Percentiles rank a stretch among this genome's conserved stretches.
phyloP scores from a whole-genome alignment of 1,140 invertebrate genomes.

The Laupala kohalensis region DNA sequence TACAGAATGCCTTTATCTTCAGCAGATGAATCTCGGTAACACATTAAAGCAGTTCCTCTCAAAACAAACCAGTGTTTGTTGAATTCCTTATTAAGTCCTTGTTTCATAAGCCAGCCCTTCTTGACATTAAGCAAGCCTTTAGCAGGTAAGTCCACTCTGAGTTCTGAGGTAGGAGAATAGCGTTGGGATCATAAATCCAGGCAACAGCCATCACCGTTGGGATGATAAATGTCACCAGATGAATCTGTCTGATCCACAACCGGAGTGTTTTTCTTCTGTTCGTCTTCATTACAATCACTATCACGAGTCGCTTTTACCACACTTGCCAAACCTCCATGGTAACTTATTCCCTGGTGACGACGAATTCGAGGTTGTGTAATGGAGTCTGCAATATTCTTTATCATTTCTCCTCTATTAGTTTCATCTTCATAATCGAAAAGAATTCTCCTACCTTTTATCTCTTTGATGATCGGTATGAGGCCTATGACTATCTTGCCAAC shows the following conservation, averaged over 20 bases:
- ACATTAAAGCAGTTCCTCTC: conserved; percentile 70
- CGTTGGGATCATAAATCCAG: conserved; percentile 44
- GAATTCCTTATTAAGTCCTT: conserved; percentile 65
- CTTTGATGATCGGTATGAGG: neutral
- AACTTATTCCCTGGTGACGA: neutral
- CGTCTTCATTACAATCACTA: conserved; percentile 10
- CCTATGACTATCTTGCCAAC: conserved; percentile 15
- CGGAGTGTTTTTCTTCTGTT: conserved; percentile 6
- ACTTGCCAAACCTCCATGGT: neutral
- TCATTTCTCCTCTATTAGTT: conserved; percentile 46
- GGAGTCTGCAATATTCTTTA: conserved; percentile 59
- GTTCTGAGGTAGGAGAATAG: conserved; percentile 44
- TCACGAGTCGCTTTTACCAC: conserved; percentile 7
- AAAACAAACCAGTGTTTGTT: conserved; percentile 91
- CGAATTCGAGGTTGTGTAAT: conserved; percentile 17
- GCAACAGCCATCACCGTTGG: conserved; percentile 70
- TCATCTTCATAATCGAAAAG: conserved; percentile 36
- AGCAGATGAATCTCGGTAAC: conserved; percentile 77
- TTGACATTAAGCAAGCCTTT: conserved; percentile 74
- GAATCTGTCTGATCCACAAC: conserved; percentile 5
- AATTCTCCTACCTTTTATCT: conserved; percentile 26
- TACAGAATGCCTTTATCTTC: conserved; percentile 77
- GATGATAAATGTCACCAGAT: neutral
- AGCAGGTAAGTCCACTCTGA: conserved; percentile 53
- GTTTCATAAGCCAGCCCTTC: conserved; percentile 85